These are phyloP conservation scores for Cynaeus angustus DNA, from an alignment of 2,888 invertebrate genomes.

Conservation along the genomic window DNA sequence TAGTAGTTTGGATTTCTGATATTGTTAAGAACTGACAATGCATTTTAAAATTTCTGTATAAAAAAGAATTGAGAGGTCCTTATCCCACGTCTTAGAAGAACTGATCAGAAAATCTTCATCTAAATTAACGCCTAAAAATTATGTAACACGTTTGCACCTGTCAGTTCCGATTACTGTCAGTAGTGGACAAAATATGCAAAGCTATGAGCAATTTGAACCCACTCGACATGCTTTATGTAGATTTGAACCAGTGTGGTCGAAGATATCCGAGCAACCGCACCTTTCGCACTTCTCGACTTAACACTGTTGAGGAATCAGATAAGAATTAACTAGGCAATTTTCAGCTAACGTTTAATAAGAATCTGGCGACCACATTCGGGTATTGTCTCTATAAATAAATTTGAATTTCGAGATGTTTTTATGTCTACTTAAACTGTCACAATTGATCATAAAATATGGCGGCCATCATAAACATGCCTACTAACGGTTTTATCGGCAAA, in stretches of 20 bases:
- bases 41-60: too few relatives aligned
- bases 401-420: slow-evolving; percentile 51
- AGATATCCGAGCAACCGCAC: slow-evolving; percentile 32
- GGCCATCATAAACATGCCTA: slow-evolving; percentile 50
- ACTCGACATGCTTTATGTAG: slow-evolving; percentile 37
- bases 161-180: slow-evolving; percentile 17
- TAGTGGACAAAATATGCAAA: slow-evolving; percentile 36
- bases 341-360: slow-evolving; percentile 32
- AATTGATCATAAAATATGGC: slow-evolving; percentile 49
- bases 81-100: too few relatives aligned
- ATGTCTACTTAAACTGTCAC: slow-evolving; percentile 50
- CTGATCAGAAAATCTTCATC: neutral
- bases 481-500: slow-evolving; percentile 49
- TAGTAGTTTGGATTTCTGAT: too few relatives aligned
- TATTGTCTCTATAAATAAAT: slow-evolving; percentile 45
- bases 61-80: too few relatives aligned
- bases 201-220: slow-evolving; percentile 34
- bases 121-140: slow-evolving; percentile 8
- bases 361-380: neutral
- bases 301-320: slow-evolving; percentile 34
- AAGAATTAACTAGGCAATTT: slow-evolving; percentile 18
- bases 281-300: slow-evolving; percentile 27
- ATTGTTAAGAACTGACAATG: too few relatives aligned
- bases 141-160: slow-evolving; percentile 25
- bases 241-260: slow-evolving; percentile 39